These are phyloP conservation scores for Darwinula stevensoni DNA, from an alignment of 2,888 invertebrate species.

Conservation along the genomic window DNA sequence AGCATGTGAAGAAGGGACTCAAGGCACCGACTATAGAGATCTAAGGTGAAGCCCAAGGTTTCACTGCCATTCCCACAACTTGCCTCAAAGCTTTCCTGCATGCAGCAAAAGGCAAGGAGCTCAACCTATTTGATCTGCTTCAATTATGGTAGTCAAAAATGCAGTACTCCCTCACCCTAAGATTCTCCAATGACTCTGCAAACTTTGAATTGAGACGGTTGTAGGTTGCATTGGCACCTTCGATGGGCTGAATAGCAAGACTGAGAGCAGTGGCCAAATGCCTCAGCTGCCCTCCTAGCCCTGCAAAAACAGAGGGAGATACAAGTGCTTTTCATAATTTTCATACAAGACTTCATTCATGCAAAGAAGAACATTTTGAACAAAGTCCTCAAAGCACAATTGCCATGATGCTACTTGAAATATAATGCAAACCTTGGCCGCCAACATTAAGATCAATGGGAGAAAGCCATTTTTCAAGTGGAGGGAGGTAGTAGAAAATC, in stretches of 20 bases:
- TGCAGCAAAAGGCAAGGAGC: not conserved
- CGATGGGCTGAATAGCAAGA: constrained; percentile 9
- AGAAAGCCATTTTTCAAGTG: too few species aligned
- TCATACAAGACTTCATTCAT: too few species aligned
- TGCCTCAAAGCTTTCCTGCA: not conserved
- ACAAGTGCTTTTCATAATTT: too few species aligned
- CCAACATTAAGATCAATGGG: too few species aligned
- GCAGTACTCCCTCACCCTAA: not conserved
- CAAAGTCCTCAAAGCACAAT: too few species aligned
- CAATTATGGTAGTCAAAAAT: too few species aligned
- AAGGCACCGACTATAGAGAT: constrained; percentile 15
- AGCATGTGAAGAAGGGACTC: constrained; percentile 11
- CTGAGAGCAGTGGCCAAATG: constrained; percentile 12
- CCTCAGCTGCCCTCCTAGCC: constrained; percentile 10
- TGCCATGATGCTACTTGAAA: too few species aligned
- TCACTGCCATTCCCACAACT: constrained; percentile 7
- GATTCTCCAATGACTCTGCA: not conserved
- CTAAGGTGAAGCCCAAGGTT: constrained; percentile 15
- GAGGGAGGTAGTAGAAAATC: too few species aligned
- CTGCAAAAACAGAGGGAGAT: too few species aligned
- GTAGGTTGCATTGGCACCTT: constrained; percentile 8
- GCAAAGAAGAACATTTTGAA: too few species aligned
- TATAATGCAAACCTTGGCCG: too few species aligned
- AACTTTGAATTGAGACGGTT: not conserved
- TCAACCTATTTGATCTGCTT: too few species aligned